Base-by-base conservation (phyloP, 2,113 vertebrate genomes). In the Bufo bufo region DNA sequence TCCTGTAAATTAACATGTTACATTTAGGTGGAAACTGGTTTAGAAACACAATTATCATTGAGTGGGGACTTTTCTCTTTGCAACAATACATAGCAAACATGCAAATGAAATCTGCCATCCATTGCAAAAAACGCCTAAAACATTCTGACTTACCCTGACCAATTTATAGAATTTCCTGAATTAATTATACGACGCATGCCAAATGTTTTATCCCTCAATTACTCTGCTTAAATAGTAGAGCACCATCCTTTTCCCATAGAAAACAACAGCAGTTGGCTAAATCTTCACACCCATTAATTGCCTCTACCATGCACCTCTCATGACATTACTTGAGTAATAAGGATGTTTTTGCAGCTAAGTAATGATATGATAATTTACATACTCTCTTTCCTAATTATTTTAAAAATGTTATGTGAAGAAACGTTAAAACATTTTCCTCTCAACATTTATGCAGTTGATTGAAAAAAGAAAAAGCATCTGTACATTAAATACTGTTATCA, bases 91-190 rank as follows among this genome's bases (percentile, higher is more conserved):
- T 59, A 74, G 52, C 63, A 23, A 54, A 50, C 63, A 71, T 84
- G 43, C 59, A 84, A 84, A 69, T 69, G 82, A 71, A 52, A 13
- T 43, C 69, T 74, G 63, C 69, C 52, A 75, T 85, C 69, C 66
- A 74, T 54, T 45, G 69, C 66, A 56, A 63, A 33, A 69, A 75
- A 58, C 19, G 17, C 43, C 69, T 85, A 85, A 85, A 85, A 59
- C 56, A 85, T 85, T 72, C 69, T 85, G 83, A 85, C 83, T 75
- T 71, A 85, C 83, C 83, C 83, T 85, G 83, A 85, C 83, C 52
- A 10, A 72, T 74, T 74, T 85, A 85, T 85, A 75, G 83, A 72
- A 85, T 85, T 74, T 75, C 52, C 20, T 72, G 66, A 72, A 85
- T 85, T 74, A 84, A 85, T 85, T 85, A 85, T 19, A 69, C 65